Base-by-base conservation (phyloP, 2,797 vertebrate species). In the Chelmon rostratus region DNA sequence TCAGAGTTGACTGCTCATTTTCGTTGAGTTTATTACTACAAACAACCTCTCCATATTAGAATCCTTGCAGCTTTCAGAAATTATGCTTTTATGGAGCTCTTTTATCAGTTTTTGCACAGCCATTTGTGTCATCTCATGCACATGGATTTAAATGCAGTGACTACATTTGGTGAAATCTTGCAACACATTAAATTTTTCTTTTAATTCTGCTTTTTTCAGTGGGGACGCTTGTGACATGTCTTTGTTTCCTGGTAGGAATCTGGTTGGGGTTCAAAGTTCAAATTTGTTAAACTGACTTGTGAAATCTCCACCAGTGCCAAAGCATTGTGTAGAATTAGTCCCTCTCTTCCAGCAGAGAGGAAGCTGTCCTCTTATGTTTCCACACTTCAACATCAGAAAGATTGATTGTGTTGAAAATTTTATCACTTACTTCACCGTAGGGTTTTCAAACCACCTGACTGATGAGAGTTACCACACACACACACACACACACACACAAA, bases 351-450 rank as follows among this genome's bases (percentile, higher is more conserved):
- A 18, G 23, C 16, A 38, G 9, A 31, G 7, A 75, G 18, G 33
- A 58, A 47, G 9, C 21, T 18, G 23, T 33, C 33, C 59, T 56
- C 18, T 64, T 18, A 56, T 57, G 6, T 61, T 68, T 72, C 49
- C 31, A 31, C 12, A 58, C 40, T 44, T 65, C 68, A 52, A 47
- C n/a, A 47, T 19, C 19, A 47, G 18, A 61, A 38, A 46, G 23
- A 65, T 71, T 78, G 35, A 71, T 58, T 12, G 31, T 23, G 67
- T 57, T 71, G 52, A 78, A 61, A 61, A 13, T 66, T 12, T 18
- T 68, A 67, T 52, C 54, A 50, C 42, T 38, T n/a, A 15, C 42
- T 37, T 25, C 21, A 31, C 38, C 5, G 19, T 11, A 23, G 68
- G 37, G 68, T 35, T 71, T 61, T 54, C 38, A 73, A 31, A 53